These are phyloP conservation scores for Apteryx owenii DNA, from an alignment of 2,113 vertebrate species.

Conservation along the genomic window DNA sequence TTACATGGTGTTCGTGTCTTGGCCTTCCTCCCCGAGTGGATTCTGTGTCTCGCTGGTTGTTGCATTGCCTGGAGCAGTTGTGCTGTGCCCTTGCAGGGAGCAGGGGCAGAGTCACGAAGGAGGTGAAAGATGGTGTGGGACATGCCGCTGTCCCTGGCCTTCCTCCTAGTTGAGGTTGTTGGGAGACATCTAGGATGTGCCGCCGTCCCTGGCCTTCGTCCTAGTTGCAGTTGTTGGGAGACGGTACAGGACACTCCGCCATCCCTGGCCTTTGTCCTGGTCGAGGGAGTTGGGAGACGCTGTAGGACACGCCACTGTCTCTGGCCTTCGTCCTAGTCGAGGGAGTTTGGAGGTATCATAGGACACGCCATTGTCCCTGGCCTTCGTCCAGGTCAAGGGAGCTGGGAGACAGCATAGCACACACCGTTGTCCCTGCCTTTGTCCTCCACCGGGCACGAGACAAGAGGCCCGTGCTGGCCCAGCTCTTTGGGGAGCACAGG, in stretches of 20 bases:
- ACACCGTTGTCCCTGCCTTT: not conserved
- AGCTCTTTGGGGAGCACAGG: too few relatives aligned
- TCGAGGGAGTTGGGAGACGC: not conserved
- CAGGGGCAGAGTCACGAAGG: too few relatives aligned
- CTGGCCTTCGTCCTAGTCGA: too few relatives aligned
- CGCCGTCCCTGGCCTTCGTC: not conserved
- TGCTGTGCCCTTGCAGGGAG: not conserved
- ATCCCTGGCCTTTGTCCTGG: not conserved
- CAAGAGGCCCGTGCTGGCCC: too few relatives aligned
- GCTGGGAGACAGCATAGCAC: not conserved
- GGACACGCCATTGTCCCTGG: not conserved
- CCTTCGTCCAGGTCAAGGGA: too few relatives aligned
- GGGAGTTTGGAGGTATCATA: not conserved
- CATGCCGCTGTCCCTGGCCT: too few relatives aligned
- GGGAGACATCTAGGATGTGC: not conserved
- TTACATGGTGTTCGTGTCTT: not conserved
- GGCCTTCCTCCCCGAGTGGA: not conserved
- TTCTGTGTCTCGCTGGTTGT: not conserved
- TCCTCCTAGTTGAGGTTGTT: too few relatives aligned
- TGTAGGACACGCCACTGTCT: not conserved
- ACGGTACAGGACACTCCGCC: not conserved
- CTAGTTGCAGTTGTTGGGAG: too few relatives aligned
- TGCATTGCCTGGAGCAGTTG: fast-evolving
- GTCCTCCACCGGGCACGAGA: too few relatives aligned
- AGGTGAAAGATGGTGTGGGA: not conserved